Conservation (phyloP, 2,113 vertebrate species). For the Todiramphus chloris region DNA sequence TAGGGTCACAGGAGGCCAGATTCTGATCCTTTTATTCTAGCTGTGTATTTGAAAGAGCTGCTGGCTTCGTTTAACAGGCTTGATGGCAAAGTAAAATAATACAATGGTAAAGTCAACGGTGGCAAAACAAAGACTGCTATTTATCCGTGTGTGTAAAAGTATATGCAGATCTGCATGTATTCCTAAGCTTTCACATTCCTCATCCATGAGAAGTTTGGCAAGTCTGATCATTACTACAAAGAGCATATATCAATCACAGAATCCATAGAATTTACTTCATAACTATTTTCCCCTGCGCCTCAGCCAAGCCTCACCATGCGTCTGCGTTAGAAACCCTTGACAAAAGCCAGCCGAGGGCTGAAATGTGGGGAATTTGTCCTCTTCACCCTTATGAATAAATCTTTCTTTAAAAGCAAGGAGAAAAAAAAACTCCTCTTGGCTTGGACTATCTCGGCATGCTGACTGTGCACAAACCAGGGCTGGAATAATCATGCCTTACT, state of each 20-base stretch:
- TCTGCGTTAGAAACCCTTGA: constrained; percentile 33
- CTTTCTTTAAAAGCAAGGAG: constrained; percentile 36
- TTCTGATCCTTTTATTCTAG: neutral
- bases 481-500: constrained; percentile 17
- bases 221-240: neutral
- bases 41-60: neutral
- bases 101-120: neutral
- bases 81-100: neutral
- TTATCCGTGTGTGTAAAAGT: neutral
- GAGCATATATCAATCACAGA: neutral
- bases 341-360: constrained; percentile 57
- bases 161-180: neutral
- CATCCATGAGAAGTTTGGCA: constrained; percentile 9
- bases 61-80: neutral
- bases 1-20: neutral
- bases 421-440: constrained; percentile 14
- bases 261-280: constrained; percentile 16
- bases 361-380: constrained; percentile 65
- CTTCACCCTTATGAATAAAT: constrained; percentile 58
- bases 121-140: neutral
- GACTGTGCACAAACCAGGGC: constrained; percentile 50
- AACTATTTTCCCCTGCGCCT: neutral
- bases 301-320: constrained; percentile 43
- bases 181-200: constrained; percentile 37
- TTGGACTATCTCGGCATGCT: constrained; percentile 53